phyloP scores from a whole-genome alignment of 1,140 invertebrate genomes.

The Diorhabda sublineata region DNA sequence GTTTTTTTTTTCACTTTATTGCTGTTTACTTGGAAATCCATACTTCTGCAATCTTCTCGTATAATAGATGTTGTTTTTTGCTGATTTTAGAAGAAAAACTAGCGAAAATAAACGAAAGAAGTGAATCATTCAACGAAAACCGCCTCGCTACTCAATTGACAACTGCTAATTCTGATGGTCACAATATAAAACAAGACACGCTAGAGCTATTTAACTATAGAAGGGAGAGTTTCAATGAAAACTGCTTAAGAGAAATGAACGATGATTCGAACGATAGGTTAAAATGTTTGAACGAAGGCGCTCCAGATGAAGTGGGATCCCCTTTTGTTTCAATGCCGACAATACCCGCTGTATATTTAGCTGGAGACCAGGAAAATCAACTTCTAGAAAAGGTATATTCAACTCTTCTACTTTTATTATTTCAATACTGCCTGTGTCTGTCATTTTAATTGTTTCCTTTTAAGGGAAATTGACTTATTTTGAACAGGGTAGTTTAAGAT shows the following conservation, averaged over 20 bases:
- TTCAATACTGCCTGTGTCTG: too few relatives aligned
- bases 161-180: constrained; percentile 19
- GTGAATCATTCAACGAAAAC: constrained; percentile 44
- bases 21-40: not conserved
- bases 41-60: not conserved
- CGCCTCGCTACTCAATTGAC: constrained; percentile 34
- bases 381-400: constrained; percentile 61
- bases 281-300: constrained; percentile 23
- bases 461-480: too few relatives aligned
- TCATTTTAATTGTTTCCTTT: too few relatives aligned
- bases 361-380: constrained; percentile 49
- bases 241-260: constrained; percentile 33
- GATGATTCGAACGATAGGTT: constrained; percentile 32
- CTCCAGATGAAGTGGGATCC: constrained; percentile 48
- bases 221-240: constrained; percentile 46
- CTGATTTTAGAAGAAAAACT: not conserved
- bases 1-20: not conserved
- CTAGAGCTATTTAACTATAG: constrained; percentile 32
- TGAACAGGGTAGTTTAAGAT: too few relatives aligned
- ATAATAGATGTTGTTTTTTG: not conserved
- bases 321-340: constrained; percentile 59
- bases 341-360: constrained; percentile 57
- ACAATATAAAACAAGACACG: constrained; percentile 14
- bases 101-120: constrained; percentile 39
- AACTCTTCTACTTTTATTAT: too few relatives aligned